Base-by-base conservation (phyloP, 2,888 invertebrate genomes). In the Desoria tigrina region DNA sequence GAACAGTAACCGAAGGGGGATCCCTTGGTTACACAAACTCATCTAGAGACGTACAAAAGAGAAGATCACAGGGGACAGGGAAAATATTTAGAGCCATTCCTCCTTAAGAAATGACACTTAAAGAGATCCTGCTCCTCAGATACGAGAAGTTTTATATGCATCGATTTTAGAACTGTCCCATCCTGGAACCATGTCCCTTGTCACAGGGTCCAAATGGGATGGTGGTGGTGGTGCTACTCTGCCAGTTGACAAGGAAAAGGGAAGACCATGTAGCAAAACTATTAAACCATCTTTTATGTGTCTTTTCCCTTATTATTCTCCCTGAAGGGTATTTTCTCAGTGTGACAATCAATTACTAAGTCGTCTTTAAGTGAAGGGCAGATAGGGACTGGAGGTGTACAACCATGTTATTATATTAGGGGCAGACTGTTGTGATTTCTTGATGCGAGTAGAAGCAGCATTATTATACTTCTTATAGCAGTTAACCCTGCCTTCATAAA, bases 291-390 rank as follows among this genome's bases (percentile, higher is more conserved):
- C 45, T 21, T 45, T 21, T 45, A 45, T 45, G 16, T n/a, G 16
- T 45, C 21, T 21, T 45, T 45, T 18, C 45, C 45, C 45, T 45
- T 45, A 45, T 26, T 51, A 51, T 51, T 51, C 11, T 51, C 26
- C 51, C 23, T 51, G 51, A 51, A 51, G 51, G 51, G 26, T 51
- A 51, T 51, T 51, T n/a, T 51, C 51, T 51, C 51, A 24, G 26
- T 51, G 51, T 51, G 51, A 51, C 51, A 51, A 51, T 26, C 51
- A 51, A 51, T 51, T 51, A 51, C 51, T 51, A 51, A 51, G 51
- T 51, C 51, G 24, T 24, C 51, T 9, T 21, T 45, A 21, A 45
- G 45, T 45, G 16, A 45, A 18, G 21, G 4, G 45, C n/a, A 18
- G 45, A 16, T 16, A 45, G 45, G 6, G 9, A 45, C 45, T 21